Evolutionary conservation across 2,113 vertebrate species (phyloP), one percentile per base, ranked within the genome.

Genomic region (Sinocyclocheilus grahami): DNA sequence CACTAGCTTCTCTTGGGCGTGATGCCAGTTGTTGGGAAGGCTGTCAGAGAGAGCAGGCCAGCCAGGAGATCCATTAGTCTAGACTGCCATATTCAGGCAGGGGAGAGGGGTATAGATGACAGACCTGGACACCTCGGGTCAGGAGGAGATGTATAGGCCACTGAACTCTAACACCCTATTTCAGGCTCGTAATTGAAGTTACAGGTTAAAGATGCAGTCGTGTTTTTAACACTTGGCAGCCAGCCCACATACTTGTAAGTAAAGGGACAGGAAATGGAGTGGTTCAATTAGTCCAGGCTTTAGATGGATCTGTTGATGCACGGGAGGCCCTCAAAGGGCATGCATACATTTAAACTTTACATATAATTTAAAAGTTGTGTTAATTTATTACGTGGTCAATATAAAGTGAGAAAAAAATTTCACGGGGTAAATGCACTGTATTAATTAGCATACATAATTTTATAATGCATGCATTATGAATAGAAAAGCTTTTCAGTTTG

Each of bases 41-140:
- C 69, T 83, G 79, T 77, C 39, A 83, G 72, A 74, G 80, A 48
- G 55, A 60, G 55, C 58, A 53, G 58, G 14, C 39, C 60, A 51
- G 71, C 79, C 86, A 86, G 46, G 24, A 86, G 60, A 86, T 75
- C 86, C 79, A 86, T 86, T 86, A 86, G 86, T 86, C 86, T 86
- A 77, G 79, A 86, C 86, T 82, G 78, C 39, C 27, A 48, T 86
- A 82, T 77, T 86, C 79, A 83, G 51, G 14, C 37, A 71, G 69
- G 42, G 42, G 4, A 39, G 39, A 30, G 37, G 12, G 22, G 8
- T 82, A 16, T 16, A 78, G 80, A 67, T 42, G 39, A 82, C 62
- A 67, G 63, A 82, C 39, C 58, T 24, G 58, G 80, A 82, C 16
- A 24, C 79, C 63, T 53, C 63, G 42, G 80, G 80, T 82, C n/a